Percentiles rank a stretch among this genome's conserved stretches.
phyloP scores from a whole-genome alignment of 2,888 invertebrate species.

The Phortica magna region DNA sequence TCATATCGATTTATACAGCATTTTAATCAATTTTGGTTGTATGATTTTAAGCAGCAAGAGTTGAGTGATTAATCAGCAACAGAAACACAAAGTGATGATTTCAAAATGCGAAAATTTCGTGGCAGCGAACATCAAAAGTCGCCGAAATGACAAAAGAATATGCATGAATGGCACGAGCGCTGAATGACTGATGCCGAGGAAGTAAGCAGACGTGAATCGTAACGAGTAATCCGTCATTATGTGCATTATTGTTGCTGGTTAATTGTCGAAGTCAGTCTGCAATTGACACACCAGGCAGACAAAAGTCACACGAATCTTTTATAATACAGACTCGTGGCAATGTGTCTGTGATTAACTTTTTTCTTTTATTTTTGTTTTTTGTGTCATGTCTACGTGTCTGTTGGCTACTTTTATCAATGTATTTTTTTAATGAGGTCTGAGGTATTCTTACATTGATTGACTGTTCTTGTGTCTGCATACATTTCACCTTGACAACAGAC shows the following conservation, averaged over 20 bases:
- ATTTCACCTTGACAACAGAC: not conserved
- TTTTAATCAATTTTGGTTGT: not conserved
- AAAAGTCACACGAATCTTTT: not conserved
- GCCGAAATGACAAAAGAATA: not conserved
- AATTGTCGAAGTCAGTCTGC: constrained; percentile 22
- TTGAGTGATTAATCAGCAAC: not conserved
- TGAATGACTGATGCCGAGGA: not conserved
- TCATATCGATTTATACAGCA: not conserved
- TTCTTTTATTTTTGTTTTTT: too few species aligned
- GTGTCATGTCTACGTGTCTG: not conserved
- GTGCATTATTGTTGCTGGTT: constrained; percentile 3
- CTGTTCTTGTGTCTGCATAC: not conserved
- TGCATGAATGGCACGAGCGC: not conserved
- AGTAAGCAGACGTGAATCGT: not conserved
- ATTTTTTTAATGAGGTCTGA: not conserved
- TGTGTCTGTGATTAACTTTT: not conserved
- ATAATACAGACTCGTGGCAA: not conserved
- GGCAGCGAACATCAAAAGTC: not conserved
- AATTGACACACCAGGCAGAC: constrained; percentile 19
- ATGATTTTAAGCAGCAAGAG: not conserved
- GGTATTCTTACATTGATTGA: not conserved
- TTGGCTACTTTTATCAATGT: not conserved
- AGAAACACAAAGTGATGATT: not conserved
- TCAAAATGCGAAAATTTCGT: not conserved
- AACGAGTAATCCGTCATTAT: constrained; percentile 19